These are phyloP conservation scores for Sebastes trivittatus DNA, from an alignment of 2,797 vertebrate genomes.

Conservation along the genomic window DNA sequence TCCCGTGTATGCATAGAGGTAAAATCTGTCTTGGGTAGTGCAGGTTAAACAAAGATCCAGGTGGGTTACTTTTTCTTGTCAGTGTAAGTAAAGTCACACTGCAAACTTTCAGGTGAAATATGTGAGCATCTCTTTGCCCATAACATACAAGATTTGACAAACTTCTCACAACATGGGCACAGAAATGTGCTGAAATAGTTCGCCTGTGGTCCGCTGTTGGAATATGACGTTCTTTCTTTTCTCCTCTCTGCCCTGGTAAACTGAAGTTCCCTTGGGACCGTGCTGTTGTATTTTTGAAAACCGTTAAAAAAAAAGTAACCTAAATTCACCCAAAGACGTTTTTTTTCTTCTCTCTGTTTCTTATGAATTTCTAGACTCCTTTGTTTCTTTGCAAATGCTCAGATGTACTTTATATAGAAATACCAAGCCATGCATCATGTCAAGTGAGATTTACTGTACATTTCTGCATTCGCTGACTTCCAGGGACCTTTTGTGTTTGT, in stretches of 20 bases:
- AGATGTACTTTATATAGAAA: constrained; percentile 67
- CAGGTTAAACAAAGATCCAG: background rate
- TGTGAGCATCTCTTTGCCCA: background rate
- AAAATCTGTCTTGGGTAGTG: background rate
- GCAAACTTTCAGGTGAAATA: background rate
- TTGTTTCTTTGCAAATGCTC: constrained; percentile 53
- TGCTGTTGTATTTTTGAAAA: constrained; percentile 38
- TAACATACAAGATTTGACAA: background rate
- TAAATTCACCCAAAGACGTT: constrained; percentile 32
- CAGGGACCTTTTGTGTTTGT: constrained; percentile 59
- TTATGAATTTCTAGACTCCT: constrained; percentile 16
- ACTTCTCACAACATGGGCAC: background rate
- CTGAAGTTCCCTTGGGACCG: constrained; percentile 31
- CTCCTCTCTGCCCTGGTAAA: constrained; percentile 21
- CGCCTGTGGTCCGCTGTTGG: constrained; percentile 11
- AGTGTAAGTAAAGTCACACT: background rate
- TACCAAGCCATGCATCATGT: constrained; percentile 56
- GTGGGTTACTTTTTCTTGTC: background rate
- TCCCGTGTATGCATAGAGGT: background rate
- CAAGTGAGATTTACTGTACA: constrained; percentile 65
- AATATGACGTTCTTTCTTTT: background rate
- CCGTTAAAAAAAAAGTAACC: constrained; percentile 21
- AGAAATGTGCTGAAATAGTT: constrained; percentile 20
- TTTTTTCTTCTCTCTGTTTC: background rate
- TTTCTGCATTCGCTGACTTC: constrained; percentile 56